Conservation (phyloP, 2,113 vertebrate species). For the Ceyx margarethae region DNA sequence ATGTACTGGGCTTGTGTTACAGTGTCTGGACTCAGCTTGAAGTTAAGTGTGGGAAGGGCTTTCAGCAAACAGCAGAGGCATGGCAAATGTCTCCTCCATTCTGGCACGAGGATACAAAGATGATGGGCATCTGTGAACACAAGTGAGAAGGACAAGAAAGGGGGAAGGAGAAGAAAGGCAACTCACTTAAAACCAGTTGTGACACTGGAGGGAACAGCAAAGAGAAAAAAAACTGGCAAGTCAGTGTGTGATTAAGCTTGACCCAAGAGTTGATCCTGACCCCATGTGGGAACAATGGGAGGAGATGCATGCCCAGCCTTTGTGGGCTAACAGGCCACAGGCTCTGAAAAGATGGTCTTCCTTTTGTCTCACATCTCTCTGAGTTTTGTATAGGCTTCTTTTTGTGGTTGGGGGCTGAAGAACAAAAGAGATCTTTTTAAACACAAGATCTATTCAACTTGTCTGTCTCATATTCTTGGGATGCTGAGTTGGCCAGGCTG, state of each 20-base stretch:
- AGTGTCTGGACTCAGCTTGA: neutral
- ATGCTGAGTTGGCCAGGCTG: neutral
- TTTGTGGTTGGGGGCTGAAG: constrained; percentile 32
- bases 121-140: neutral
- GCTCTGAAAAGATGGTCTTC: neutral
- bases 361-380: neutral
- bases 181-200: neutral
- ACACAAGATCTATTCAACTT: neutral
- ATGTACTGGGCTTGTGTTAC: neutral
- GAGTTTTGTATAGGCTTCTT: neutral
- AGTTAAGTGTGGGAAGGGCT: neutral
- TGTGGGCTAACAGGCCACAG: constrained; percentile 30
- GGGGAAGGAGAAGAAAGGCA: neutral
- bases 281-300: neutral
- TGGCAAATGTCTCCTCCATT: neutral
- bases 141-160: neutral
- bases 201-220: neutral
- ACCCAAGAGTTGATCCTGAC: neutral
- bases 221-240: constrained; percentile 4
- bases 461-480: neutral
- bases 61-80: neutral
- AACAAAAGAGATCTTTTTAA: constrained; percentile 23
- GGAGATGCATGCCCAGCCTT: neutral
- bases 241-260: neutral
- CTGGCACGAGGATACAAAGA: neutral